Conservation (phyloP, 2,797 vertebrate genomes). For the Intellagama lesueurii region DNA sequence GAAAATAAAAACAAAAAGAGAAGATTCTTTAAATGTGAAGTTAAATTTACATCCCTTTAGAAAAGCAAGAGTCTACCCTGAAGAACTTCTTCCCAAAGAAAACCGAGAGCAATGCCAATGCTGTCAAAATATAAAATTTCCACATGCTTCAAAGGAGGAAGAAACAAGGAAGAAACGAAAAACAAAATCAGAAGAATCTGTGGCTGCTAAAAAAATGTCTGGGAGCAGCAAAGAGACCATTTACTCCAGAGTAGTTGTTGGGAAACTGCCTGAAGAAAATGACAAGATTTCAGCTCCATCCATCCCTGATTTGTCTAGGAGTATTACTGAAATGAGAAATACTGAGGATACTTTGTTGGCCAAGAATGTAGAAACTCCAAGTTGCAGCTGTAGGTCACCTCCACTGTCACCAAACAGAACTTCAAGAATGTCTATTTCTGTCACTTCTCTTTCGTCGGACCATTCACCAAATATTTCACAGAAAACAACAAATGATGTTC, state of each 20-base stretch:
- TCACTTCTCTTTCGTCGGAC: not conserved
- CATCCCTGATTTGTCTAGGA: not conserved
- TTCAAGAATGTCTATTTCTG: not conserved
- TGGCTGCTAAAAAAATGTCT: slow-evolving; percentile 10
- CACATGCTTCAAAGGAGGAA: slow-evolving; percentile 51
- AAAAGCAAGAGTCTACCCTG: slow-evolving; percentile 83
- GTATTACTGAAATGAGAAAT: not conserved
- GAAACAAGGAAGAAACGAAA: slow-evolving; percentile 2
- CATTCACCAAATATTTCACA: slow-evolving; percentile 33
- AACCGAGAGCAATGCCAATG: slow-evolving; percentile 23
- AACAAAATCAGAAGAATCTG: slow-evolving; percentile 27
- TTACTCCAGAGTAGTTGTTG: slow-evolving; percentile 17
- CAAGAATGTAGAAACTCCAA: not conserved
- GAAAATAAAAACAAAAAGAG: slow-evolving; percentile 70
- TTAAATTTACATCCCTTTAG: slow-evolving; percentile 83
- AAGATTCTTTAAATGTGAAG: slow-evolving; percentile 79
- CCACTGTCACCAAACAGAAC: not conserved
- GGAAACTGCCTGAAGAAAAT: not conserved
- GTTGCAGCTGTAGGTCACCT: not conserved
- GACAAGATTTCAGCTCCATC: not conserved
- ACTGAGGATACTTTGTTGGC: not conserved
- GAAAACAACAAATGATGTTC: slow-evolving; percentile 29
- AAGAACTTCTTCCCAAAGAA: slow-evolving; percentile 47
- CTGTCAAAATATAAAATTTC: not conserved
- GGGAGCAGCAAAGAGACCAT: slow-evolving; percentile 3